A percentile compares a stretch with the other conserved stretches of the same genome.
Evolutionary conservation across 2,888 invertebrate species (phyloP).

Genomic region (Lumbricus terrestris): DNA sequence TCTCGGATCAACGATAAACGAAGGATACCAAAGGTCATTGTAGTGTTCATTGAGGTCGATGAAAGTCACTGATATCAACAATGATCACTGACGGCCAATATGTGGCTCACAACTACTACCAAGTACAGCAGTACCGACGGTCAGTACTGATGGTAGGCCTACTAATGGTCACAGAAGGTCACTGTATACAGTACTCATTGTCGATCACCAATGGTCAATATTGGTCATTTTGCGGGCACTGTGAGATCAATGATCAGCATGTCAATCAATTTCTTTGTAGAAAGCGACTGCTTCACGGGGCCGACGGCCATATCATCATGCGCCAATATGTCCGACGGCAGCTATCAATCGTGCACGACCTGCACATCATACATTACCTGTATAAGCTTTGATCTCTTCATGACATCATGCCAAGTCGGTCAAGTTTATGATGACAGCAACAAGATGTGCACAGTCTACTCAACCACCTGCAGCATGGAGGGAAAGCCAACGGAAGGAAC

Average conservation of each 20-base stretch:
- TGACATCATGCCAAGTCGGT: background rate
- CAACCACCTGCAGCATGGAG: background rate
- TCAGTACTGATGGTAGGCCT: too few relatives aligned
- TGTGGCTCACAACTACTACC: too few relatives aligned
- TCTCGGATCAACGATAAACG: too few relatives aligned
- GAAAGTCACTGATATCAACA: background rate
- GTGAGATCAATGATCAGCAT: background rate
- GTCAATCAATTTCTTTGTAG: background rate
- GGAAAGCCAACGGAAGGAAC: background rate
- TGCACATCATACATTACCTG: constrained; percentile 10
- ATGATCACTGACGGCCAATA: background rate
- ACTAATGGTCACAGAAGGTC: too few relatives aligned
- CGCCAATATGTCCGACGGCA: background rate
- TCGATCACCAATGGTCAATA: too few relatives aligned
- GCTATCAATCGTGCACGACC: constrained; percentile 4
- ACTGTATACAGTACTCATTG: too few relatives aligned
- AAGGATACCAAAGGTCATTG: too few relatives aligned
- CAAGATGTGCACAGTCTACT: background rate
- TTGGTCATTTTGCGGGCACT: too few relatives aligned
- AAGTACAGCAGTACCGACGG: too few relatives aligned
- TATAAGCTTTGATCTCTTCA: background rate
- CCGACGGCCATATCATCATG: background rate
- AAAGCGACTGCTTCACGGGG: background rate
- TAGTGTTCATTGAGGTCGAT: too few relatives aligned
- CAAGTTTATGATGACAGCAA: background rate